Evolutionary conservation across 2,888 invertebrate species (phyloP), one percentile per base, ranked within the genome.

Genomic region (Eupithecia abbreviata): DNA sequence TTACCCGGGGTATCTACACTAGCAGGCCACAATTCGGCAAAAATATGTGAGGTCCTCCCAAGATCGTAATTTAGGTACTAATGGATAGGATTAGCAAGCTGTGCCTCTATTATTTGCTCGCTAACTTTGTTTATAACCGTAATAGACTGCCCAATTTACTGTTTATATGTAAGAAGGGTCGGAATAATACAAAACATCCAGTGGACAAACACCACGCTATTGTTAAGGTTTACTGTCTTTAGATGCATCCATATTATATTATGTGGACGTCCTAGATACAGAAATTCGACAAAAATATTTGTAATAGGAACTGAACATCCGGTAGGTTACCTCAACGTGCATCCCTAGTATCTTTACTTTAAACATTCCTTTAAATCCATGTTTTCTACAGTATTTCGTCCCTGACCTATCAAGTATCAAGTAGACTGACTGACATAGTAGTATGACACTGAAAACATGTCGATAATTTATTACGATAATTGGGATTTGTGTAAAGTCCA

Each of bases 31-130:
- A 47, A 69, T 45, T 65, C 45, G 47, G 65, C 30, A 47, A 58
- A 77, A 74, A 72, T 72, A 74, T 71, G 72, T 75, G 75, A 77
- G 77, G 72, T 72, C 70, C 67, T 30, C 49, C 73, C 62, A 70
- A 75, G 69, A 73, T 70, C 73, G 73, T 77, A 77, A 75, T 75
- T 77, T 75, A 75, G 66, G 30, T 49, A 71, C 75, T 77, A 77
- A 77, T 77, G 75, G 75, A 77, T 77, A 71, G 75, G 66, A 77
- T 77, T 77, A 77, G 77, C 74, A 68, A 68, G 73, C 73, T 68
- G 15, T 18, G 65, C 47, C 69, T 68, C 45, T 72, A 65, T 72
- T 65, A 47, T 72, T 72, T 30, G 58, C 58, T 43, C 43, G 49
- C 73, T 65, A 65, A 72, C 58, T 71, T 75, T 77, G 76, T 73